Percentiles rank a stretch among this genome's conserved stretches.
These are phyloP conservation scores for Agrotis segetum DNA, from an alignment of 2,888 invertebrate species.

Conservation along the genomic window DNA sequence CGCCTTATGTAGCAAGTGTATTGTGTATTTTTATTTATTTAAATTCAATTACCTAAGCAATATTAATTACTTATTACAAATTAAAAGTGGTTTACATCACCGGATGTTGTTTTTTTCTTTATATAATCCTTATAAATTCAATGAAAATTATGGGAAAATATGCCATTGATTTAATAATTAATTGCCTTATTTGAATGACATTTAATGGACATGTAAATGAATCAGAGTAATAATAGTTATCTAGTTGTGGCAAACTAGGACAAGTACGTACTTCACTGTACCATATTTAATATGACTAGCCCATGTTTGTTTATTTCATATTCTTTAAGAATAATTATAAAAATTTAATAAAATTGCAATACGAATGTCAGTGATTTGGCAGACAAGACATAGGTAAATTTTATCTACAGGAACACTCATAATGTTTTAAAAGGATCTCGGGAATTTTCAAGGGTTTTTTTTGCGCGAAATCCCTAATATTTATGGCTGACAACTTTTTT, in stretches of 20 bases:
- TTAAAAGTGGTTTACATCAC: conserved; percentile 86
- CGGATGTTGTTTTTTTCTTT: conserved; percentile 65
- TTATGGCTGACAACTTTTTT: no score
- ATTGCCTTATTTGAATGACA: background rate
- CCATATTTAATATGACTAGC: background rate
- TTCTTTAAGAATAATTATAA: background rate
- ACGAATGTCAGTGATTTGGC: no score
- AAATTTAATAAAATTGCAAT: no score
- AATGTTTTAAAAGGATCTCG: no score
- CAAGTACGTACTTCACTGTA: background rate
- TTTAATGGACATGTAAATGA: background rate
- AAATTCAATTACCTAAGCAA: conserved; percentile 87
- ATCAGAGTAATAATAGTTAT: background rate
- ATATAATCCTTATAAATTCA: conserved; percentile 12
- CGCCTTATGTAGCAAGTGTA: conserved; percentile 82
- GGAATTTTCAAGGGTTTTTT: no score
- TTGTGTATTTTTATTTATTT: conserved; percentile 88
- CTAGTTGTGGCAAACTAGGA: background rate
- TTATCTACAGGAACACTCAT: no score
- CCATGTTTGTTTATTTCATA: background rate
- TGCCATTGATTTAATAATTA: background rate
- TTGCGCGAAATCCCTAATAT: no score
- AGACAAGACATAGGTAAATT: no score
- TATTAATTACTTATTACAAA: conserved; percentile 86
- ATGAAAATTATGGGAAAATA: background rate